Evolutionary conservation across 2,888 invertebrate species (phyloP).

Genomic region (Chloromyia formosa): DNA sequence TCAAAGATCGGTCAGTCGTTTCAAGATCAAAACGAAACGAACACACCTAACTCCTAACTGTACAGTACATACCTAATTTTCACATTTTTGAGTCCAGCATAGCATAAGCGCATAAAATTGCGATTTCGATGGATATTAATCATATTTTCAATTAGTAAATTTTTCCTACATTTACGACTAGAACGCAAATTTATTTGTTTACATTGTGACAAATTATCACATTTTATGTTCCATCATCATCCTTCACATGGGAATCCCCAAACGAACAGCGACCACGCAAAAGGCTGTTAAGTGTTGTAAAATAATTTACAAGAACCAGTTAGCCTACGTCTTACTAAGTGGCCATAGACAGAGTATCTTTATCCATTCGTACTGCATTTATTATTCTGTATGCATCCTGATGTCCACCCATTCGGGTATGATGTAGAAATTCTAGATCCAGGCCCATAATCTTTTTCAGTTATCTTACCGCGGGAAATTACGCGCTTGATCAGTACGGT

Average conservation of each 20-base stretch:
- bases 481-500: not conserved
- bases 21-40: too few species aligned
- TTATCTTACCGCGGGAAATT: conserved; percentile 3
- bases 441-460: not conserved
- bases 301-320: not conserved
- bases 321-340: too few species aligned
- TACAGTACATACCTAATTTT: too few species aligned
- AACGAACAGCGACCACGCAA: not conserved
- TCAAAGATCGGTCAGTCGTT: too few species aligned
- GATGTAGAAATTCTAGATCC: not conserved
- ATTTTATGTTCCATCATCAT: not conserved
- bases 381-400: conserved; percentile 10
- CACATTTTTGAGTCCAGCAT: too few species aligned
- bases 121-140: too few species aligned
- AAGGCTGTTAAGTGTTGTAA: not conserved
- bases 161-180: too few species aligned
- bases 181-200: conserved; percentile 5
- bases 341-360: too few species aligned
- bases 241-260: not conserved
- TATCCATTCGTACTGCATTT: not conserved
- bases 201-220: conserved; percentile 21
- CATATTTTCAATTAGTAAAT: too few species aligned
- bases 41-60: too few species aligned
- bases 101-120: too few species aligned
- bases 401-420: conserved; percentile 3